phyloP scores from a whole-genome alignment of 2,797 vertebrate genomes.

The Mionectes olivaceus region DNA sequence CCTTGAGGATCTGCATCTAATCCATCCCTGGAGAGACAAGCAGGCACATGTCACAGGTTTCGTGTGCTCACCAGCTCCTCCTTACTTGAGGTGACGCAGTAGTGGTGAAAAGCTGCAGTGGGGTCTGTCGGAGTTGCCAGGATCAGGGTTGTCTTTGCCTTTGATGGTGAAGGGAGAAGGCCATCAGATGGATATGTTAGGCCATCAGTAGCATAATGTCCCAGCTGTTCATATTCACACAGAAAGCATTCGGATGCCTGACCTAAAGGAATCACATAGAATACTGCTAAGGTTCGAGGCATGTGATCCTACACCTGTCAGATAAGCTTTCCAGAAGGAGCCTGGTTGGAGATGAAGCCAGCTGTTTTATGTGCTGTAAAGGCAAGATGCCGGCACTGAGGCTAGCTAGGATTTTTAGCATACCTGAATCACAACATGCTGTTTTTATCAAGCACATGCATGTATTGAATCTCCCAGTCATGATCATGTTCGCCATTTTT shows the following conservation, averaged over 20 bases:
- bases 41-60: fast-evolving
- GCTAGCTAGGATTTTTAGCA: conserved; percentile 8
- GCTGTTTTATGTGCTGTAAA: neutral
- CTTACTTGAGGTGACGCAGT: neutral
- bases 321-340: conserved; percentile 15
- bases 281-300: conserved; percentile 8
- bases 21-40: fast-evolving
- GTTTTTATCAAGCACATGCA: neutral
- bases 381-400: neutral
- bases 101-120: neutral
- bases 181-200: neutral
- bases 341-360: neutral
- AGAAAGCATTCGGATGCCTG: neutral
- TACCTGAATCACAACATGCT: neutral
- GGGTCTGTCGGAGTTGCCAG: neutral
- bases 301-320: conserved; percentile 49
- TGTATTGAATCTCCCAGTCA: neutral
- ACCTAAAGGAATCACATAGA: neutral
- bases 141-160: neutral
- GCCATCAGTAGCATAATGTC: neutral
- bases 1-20: neutral
- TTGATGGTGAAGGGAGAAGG: neutral
- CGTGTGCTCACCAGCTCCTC: fast-evolving
- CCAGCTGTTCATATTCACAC: neutral
- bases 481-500: neutral